A percentile compares a stretch with the other conserved stretches of the same genome.
phyloP scores from a whole-genome alignment of 2,888 invertebrate species.

The Danaus chrysippus region DNA sequence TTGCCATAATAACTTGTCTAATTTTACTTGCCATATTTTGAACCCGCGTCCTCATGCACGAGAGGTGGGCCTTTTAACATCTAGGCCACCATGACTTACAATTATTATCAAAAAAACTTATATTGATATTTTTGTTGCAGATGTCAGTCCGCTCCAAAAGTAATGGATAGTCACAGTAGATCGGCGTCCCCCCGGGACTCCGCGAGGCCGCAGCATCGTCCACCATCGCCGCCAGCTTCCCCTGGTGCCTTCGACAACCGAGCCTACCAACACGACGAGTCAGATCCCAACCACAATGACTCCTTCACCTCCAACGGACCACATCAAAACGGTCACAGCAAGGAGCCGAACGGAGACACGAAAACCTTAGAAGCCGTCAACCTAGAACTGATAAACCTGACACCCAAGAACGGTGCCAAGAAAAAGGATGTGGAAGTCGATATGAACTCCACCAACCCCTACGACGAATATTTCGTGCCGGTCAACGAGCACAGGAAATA shows the following conservation, averaged over 20 bases:
- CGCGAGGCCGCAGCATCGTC: slow-evolving; percentile 68
- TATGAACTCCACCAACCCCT: slow-evolving; percentile 83
- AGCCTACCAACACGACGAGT: slow-evolving; percentile 65
- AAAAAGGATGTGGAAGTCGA: slow-evolving; percentile 84
- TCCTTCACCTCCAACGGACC: slow-evolving; percentile 69
- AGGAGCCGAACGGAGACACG: slow-evolving; percentile 65
- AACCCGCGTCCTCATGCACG: too few species aligned
- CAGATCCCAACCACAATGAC: slow-evolving; percentile 70
- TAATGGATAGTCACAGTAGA: slow-evolving; percentile 74
- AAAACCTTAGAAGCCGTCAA: slow-evolving; percentile 85
- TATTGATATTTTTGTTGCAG: slow-evolving; percentile 42
- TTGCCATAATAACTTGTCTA: too few species aligned
- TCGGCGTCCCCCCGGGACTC: slow-evolving; percentile 76
- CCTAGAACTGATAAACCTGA: slow-evolving; percentile 87
- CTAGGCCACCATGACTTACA: too few species aligned
- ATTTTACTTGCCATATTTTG: too few species aligned
- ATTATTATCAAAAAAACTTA: too few species aligned
- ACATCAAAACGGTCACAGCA: slow-evolving; percentile 63
- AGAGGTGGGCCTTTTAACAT: too few species aligned
- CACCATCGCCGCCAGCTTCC: slow-evolving; percentile 59
- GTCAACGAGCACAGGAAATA: slow-evolving; percentile 92
- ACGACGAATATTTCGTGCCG: slow-evolving; percentile 91
- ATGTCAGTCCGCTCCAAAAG: slow-evolving; percentile 75
- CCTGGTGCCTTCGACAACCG: slow-evolving; percentile 68
- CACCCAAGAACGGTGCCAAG: slow-evolving; percentile 78